phyloP scores from a whole-genome alignment of 2,797 vertebrate genomes.

The Neomorphus geoffroyi region DNA sequence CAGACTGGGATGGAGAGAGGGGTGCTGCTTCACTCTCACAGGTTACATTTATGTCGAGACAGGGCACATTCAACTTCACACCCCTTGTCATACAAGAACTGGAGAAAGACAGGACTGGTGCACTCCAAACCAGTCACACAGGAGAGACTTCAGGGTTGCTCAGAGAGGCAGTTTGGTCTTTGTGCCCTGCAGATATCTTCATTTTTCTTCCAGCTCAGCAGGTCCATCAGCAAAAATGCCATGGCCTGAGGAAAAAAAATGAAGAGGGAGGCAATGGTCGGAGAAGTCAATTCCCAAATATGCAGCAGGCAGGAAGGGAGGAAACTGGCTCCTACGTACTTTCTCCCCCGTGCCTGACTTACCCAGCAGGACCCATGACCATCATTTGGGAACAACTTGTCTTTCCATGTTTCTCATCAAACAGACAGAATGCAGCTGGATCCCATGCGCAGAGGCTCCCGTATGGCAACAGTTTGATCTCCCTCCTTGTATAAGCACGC shows the following conservation, averaged over 20 bases:
- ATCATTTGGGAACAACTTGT: background rate
- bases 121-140: background rate
- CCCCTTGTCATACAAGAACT: background rate
- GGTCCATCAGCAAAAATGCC: background rate
- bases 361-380: background rate
- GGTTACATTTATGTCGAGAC: background rate
- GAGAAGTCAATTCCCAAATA: background rate
- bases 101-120: background rate
- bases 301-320: background rate
- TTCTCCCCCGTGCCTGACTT: background rate
- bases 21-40: background rate
- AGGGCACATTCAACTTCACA: background rate
- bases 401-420: background rate
- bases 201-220: background rate
- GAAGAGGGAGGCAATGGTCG: background rate
- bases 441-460: background rate
- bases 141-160: background rate
- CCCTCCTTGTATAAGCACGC: background rate
- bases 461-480: background rate
- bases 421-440: background rate
- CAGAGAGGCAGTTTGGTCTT: background rate
- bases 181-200: fast-evolving
- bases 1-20: background rate
- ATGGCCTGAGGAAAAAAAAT: background rate
- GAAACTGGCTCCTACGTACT: background rate